These are phyloP conservation scores for Megalonaias nervosa DNA, from an alignment of 1,140 invertebrate genomes.

Conservation along the genomic window DNA sequence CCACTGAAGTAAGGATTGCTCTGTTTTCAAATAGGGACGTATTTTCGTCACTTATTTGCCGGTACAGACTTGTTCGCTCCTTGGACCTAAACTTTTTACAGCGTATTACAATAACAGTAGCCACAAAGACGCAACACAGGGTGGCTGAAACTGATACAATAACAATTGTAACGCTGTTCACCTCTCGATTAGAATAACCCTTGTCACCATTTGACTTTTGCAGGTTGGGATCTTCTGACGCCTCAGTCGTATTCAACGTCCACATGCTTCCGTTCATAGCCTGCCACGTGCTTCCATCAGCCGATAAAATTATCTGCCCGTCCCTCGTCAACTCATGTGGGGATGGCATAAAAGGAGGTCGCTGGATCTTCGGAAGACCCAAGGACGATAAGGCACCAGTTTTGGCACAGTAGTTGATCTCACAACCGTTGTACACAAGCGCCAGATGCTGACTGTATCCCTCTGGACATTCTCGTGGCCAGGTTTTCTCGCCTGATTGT, in stretches of 20 bases:
- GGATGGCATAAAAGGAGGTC: slow-evolving; percentile 49
- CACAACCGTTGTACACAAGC: slow-evolving; percentile 47
- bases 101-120: background rate
- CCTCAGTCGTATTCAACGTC: background rate
- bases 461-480: slow-evolving; percentile 45
- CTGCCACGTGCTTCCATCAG: slow-evolving; percentile 15
- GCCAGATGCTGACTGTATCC: slow-evolving; percentile 60
- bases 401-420: slow-evolving; percentile 57
- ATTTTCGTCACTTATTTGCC: no score
- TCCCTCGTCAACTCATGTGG: slow-evolving; percentile 9
- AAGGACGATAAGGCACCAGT: slow-evolving; percentile 36
- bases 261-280: background rate
- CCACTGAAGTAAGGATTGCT: no score
- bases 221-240: background rate
- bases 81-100: no score
- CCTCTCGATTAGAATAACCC: no score
- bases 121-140: slow-evolving; percentile 4
- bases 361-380: slow-evolving; percentile 38
- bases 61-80: no score
- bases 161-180: slow-evolving; percentile 13
- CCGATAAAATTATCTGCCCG: background rate
- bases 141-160: slow-evolving; percentile 9
- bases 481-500: slow-evolving; percentile 16
- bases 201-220: background rate
- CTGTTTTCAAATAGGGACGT: no score